Evolutionary conservation across 2,888 invertebrate genomes (phyloP).

Genomic region (Pseudolycoriella hygida): DNA sequence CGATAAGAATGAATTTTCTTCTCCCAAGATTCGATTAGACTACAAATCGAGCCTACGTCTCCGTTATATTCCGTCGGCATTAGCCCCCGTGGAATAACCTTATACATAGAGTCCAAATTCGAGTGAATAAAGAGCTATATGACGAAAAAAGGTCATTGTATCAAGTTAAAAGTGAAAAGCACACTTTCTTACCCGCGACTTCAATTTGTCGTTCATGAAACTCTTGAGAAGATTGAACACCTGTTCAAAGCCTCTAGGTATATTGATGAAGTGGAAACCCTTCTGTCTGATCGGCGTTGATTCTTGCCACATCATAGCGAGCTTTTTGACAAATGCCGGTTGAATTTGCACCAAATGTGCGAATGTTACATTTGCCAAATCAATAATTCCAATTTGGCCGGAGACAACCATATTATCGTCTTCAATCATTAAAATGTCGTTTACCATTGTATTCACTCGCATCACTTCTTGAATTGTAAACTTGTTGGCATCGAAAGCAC

Average conservation of each 20-base stretch:
- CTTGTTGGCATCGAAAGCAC: constrained; percentile 29
- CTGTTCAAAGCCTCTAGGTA: constrained; percentile 37
- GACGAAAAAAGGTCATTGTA: constrained; percentile 11
- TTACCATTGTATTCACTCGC: constrained; percentile 34
- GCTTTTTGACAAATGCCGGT: constrained; percentile 39
- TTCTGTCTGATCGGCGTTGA: constrained; percentile 40
- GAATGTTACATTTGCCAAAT: constrained; percentile 35
- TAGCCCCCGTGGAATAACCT: constrained; percentile 36
- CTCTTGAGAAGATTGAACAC: constrained; percentile 37
- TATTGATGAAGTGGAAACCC: constrained; percentile 39
- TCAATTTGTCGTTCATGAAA: constrained; percentile 42
- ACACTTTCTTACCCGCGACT: constrained; percentile 30
- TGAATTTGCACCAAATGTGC: constrained; percentile 38
- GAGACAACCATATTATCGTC: constrained; percentile 38
- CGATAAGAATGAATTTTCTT: constrained; percentile 20
- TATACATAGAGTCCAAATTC: constrained; percentile 34
- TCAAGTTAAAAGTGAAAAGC: not conserved
- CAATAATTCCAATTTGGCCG: constrained; percentile 34
- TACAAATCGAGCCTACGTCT: constrained; percentile 31
- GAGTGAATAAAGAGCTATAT: constrained; percentile 35
- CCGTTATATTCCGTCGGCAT: constrained; percentile 51
- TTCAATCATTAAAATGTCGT: constrained; percentile 37
- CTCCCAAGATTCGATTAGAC: constrained; percentile 22
- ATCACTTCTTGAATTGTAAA: constrained; percentile 32
- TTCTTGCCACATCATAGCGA: constrained; percentile 34